Evolutionary conservation across 2,888 invertebrate species (phyloP).

Genomic region (Isoperla grammatica): DNA sequence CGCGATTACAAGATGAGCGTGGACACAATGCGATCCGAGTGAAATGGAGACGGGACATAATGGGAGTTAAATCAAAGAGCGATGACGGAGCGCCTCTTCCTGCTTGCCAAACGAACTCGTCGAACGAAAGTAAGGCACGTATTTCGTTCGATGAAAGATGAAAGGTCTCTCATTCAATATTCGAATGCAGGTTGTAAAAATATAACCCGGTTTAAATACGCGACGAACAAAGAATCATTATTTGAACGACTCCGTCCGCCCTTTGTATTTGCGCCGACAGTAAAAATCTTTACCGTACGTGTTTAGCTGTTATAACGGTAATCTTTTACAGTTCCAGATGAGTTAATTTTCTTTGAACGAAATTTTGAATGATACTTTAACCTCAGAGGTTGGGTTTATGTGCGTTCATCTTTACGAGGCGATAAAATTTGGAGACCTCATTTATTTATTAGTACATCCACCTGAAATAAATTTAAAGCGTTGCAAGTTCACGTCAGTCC

Average conservation of each 20-base stretch:
- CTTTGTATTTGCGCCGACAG: not conserved
- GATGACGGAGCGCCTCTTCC: too few species aligned
- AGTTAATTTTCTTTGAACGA: not conserved
- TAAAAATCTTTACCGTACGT: conserved; percentile 1
- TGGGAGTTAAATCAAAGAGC: too few species aligned
- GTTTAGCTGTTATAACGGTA: conserved; percentile 10
- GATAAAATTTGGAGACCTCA: not conserved
- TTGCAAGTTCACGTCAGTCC: too few species aligned
- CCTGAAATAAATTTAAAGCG: too few species aligned
- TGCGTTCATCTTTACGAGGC: conserved; percentile 11
- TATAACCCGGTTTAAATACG: conserved; percentile 10
- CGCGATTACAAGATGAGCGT: too few species aligned
- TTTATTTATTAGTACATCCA: too few species aligned
- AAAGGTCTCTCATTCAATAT: conserved; percentile 10
- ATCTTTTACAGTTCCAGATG: not conserved
- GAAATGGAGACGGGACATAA: too few species aligned
- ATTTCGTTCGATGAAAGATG: conserved; percentile 1
- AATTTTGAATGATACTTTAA: not conserved
- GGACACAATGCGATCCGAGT: too few species aligned
- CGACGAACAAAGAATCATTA: conserved; percentile 8
- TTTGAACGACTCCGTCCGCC: not conserved
- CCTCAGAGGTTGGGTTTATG: not conserved
- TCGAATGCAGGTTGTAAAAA: conserved; percentile 12
- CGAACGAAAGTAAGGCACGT: conserved; percentile 8
- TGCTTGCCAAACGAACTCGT: too few species aligned